Conservation (phyloP, 2,113 vertebrate species). For the Phrynosoma platyrhinos region DNA sequence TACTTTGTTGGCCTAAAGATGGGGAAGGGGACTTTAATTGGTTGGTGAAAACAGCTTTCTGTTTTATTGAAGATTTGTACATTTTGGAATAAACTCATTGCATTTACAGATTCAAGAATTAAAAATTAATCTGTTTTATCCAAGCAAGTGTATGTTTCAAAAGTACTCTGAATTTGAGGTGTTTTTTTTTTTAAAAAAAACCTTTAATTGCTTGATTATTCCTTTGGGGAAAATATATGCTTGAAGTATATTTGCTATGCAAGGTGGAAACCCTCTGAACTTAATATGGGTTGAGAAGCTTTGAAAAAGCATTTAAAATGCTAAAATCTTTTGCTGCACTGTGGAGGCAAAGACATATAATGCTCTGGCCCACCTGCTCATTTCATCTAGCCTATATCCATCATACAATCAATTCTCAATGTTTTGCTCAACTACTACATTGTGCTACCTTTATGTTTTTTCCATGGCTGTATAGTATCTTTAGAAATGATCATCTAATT, state of each 20-base stretch:
- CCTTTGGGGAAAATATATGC: neutral
- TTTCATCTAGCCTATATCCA: too few relatives aligned
- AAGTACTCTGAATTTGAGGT: neutral
- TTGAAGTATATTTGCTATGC: neutral
- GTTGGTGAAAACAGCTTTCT: constrained; percentile 39
- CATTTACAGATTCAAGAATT: neutral
- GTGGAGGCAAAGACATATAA: too few relatives aligned
- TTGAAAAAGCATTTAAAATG: too few relatives aligned
- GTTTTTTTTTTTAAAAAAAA: neutral
- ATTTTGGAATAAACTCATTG: constrained; percentile 28
- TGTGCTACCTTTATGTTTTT: neutral
- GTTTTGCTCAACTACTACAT: neutral
- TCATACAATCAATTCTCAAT: neutral
- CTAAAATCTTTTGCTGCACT: too few relatives aligned
- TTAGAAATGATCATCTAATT: neutral
- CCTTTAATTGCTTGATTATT: neutral
- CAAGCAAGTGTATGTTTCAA: neutral
- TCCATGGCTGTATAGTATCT: neutral
- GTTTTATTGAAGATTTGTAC: constrained; percentile 18
- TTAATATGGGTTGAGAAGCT: too few relatives aligned
- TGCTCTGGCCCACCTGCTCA: too few relatives aligned
- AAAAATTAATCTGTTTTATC: neutral
- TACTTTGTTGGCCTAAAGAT: constrained; percentile 5
- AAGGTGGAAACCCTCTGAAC: neutral
- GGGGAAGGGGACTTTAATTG: constrained; percentile 42